A percentile compares a stretch with the other conserved stretches of the same genome.
Evolutionary conservation across 2,113 vertebrate species (phyloP).

Genomic region (Neogale vison): DNA sequence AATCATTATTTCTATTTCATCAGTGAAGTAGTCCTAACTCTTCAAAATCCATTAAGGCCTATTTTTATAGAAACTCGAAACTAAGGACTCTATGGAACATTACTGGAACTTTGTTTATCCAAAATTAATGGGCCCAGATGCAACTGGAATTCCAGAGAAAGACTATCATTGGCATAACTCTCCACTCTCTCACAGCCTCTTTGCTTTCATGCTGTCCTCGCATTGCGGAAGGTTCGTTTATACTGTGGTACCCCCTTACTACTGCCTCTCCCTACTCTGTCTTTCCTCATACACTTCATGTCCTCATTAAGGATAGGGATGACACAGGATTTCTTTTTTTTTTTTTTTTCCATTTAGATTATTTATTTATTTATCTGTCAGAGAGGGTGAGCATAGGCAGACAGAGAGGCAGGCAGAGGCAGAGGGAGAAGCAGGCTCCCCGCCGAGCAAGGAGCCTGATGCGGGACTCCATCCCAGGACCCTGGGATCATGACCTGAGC

Average conservation of each 20-base stretch:
- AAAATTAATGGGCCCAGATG: neutral
- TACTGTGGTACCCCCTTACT: neutral
- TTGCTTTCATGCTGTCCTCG: neutral
- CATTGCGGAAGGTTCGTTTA: neutral
- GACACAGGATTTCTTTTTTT: neutral
- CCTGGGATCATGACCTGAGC: too few species aligned
- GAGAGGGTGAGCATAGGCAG: too few species aligned
- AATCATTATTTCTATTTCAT: neutral
- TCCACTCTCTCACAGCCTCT: neutral
- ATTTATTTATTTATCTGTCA: too few species aligned
- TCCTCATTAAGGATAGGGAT: neutral
- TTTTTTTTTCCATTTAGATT: too few species aligned
- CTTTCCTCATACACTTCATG: neutral
- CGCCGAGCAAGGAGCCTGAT: too few species aligned
- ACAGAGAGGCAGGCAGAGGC: too few species aligned
- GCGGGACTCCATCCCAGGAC: too few species aligned
- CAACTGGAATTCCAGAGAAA: neutral
- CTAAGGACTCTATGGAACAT: neutral
- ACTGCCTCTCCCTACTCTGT: neutral
- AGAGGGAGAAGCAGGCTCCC: too few species aligned
- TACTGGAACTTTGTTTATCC: neutral
- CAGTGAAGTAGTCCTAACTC: slow-evolving; percentile 3
- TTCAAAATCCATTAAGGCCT: neutral
- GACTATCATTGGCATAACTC: neutral
- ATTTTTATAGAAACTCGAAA: slow-evolving; percentile 32